Conservation (phyloP, 92 coral and sea anemone genomes). For the Desmophyllum pertusum region DNA sequence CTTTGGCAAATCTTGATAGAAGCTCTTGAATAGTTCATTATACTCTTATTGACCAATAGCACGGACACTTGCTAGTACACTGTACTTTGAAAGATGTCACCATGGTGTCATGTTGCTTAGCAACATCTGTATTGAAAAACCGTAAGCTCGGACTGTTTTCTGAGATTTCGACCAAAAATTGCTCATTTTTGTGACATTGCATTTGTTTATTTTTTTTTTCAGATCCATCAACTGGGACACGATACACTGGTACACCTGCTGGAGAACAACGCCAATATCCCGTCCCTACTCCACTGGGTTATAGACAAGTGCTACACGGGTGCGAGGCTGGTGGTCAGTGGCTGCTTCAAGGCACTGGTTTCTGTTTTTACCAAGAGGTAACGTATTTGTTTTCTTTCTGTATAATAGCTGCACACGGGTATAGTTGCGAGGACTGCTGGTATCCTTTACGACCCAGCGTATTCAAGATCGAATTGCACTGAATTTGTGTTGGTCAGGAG, state of each 20-base stretch:
- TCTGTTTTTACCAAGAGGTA: slow-evolving; percentile 91
- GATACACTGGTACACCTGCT: slow-evolving; percentile 84
- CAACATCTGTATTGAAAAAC: too few species aligned
- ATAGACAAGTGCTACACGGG: slow-evolving; percentile 97
- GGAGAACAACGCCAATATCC: slow-evolving; percentile 85
- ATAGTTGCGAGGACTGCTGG: neutral
- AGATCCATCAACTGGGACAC: slow-evolving; percentile 93
- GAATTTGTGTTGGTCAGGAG: neutral
- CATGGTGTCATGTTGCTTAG: too few species aligned
- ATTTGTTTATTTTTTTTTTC: neutral
- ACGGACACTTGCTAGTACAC: too few species aligned
- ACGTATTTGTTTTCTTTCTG: neutral
- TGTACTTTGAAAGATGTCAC: too few species aligned
- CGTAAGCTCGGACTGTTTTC: too few species aligned
- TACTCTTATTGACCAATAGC: too few species aligned
- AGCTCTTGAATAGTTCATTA: too few species aligned
- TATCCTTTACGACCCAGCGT: neutral
- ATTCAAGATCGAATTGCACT: neutral
- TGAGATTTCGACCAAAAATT: too few species aligned
- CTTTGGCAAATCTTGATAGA: too few species aligned
- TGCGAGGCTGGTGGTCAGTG: slow-evolving; percentile 83
- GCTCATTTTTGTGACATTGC: neutral
- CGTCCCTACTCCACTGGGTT: slow-evolving; percentile 93
- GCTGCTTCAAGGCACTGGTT: slow-evolving; percentile 92
- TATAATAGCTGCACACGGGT: neutral